These are phyloP conservation scores for Gastrophysa polygoni DNA, from an alignment of 2,888 invertebrate species.

Conservation along the genomic window DNA sequence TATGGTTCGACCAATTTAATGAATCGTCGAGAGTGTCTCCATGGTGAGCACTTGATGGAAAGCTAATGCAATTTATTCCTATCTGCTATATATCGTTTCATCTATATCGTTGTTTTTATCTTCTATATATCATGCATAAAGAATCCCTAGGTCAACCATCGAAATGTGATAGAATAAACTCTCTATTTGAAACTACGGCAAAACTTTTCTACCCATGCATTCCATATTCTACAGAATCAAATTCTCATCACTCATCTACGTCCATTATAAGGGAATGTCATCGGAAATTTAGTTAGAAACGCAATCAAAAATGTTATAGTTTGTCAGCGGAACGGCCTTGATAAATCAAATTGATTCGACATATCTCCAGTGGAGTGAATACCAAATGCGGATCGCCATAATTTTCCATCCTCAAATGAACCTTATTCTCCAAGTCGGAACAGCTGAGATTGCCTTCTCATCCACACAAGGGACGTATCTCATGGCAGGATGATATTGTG, in stretches of 20 bases:
- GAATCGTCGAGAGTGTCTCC: no score
- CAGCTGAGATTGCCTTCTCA: neutral
- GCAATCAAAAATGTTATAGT: neutral
- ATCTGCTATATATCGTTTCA: no score
- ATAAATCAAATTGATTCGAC: constrained; percentile 12
- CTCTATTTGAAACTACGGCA: no score
- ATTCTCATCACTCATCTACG: neutral
- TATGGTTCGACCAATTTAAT: no score
- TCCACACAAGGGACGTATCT: neutral
- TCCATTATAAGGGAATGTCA: neutral
- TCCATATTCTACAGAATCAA: no score
- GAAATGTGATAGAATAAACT: no score
- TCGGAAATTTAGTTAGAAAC: neutral
- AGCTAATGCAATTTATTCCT: no score
- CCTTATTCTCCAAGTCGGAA: neutral
- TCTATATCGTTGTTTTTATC: no score
- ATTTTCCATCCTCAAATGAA: neutral
- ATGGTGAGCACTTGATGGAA: no score
- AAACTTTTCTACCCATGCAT: no score
- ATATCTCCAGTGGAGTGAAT: neutral
- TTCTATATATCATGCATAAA: no score
- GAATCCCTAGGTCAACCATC: no score
- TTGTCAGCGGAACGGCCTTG: neutral
- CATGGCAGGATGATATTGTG: neutral
- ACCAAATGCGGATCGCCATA: neutral